These are phyloP conservation scores for Plectus sambesii DNA, from an alignment of 1,140 invertebrate species.

Conservation along the genomic window DNA sequence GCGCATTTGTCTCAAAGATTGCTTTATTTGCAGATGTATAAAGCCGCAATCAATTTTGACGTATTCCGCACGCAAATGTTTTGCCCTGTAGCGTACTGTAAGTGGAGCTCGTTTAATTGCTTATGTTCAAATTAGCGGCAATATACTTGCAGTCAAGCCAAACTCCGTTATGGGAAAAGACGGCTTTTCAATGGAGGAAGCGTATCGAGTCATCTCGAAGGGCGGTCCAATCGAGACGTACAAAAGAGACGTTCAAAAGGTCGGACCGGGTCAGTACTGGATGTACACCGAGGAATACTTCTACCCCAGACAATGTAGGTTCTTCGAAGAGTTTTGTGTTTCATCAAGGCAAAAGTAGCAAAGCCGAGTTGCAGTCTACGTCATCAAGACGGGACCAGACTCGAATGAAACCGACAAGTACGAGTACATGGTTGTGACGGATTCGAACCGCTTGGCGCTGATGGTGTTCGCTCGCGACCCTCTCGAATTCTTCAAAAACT, in stretches of 20 bases:
- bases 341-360: neutral
- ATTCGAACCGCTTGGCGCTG: conserved; percentile 39
- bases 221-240: conserved; percentile 44
- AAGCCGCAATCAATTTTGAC: conserved; percentile 45
- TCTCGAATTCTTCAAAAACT: conserved; percentile 36
- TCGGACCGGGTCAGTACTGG: conserved; percentile 45
- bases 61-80: conserved; percentile 44
- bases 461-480: conserved; percentile 42
- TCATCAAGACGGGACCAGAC: conserved; percentile 41
- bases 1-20: too few relatives aligned
- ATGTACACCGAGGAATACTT: conserved; percentile 46
- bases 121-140: neutral
- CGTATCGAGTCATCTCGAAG: conserved; percentile 39
- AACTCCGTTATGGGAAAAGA: conserved; percentile 45
- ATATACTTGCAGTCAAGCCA: conserved; percentile 36
- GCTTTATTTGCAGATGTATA: conserved; percentile 42
- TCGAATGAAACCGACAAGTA: conserved; percentile 39
- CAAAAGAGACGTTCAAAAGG: conserved; percentile 44
- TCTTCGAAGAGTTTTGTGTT: conserved; percentile 1
- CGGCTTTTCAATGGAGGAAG: conserved; percentile 45
- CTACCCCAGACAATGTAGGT: conserved; percentile 44
- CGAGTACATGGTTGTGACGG: conserved; percentile 41
- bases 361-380: conserved; percentile 35
- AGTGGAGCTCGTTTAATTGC: conserved; percentile 14
- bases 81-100: conserved; percentile 44